Percentiles rank a stretch among this genome's conserved stretches.
Evolutionary conservation across 2,888 invertebrate species (phyloP).

Genomic region (Hydrotaea diabolus): DNA sequence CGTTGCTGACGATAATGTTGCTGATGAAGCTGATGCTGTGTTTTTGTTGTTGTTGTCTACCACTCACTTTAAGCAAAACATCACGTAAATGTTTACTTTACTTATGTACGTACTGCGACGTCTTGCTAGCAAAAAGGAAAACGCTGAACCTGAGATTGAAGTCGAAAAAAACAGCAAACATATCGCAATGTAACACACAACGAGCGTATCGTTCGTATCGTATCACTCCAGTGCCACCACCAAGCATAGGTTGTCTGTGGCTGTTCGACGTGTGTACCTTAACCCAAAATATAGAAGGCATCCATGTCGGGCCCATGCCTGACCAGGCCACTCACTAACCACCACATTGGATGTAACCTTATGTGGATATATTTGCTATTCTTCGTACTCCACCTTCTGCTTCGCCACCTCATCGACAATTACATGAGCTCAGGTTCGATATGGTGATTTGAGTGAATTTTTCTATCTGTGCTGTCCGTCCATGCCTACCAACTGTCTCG

Average conservation of each 20-base stretch:
- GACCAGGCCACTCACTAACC: slow-evolving; percentile 65
- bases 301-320: slow-evolving; percentile 53
- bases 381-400: slow-evolving; percentile 46
- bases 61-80: slow-evolving; percentile 63
- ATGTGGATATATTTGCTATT: slow-evolving; percentile 63
- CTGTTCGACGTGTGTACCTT: neutral
- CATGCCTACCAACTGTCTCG: slow-evolving; percentile 34
- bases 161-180: slow-evolving; percentile 37
- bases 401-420: slow-evolving; percentile 46
- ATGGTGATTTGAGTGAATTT: slow-evolving; percentile 63
- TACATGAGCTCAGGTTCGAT: slow-evolving; percentile 68
- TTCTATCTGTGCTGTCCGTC: slow-evolving; percentile 46
- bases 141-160: slow-evolving; percentile 22
- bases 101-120: slow-evolving; percentile 43
- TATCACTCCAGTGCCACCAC: slow-evolving; percentile 30
- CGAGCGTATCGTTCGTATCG: slow-evolving; percentile 18
- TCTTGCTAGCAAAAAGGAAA: neutral
- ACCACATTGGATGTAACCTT: slow-evolving; percentile 51
- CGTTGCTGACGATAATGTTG: slow-evolving; percentile 34
- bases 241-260: neutral
- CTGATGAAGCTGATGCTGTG: slow-evolving; percentile 13
- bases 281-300: slow-evolving; percentile 43
- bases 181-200: slow-evolving; percentile 45
- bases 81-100: slow-evolving; percentile 53
- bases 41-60: slow-evolving; percentile 35